phyloP scores from a whole-genome alignment of 2,888 invertebrate genomes.

The Zygothrica quintamaculata region DNA sequence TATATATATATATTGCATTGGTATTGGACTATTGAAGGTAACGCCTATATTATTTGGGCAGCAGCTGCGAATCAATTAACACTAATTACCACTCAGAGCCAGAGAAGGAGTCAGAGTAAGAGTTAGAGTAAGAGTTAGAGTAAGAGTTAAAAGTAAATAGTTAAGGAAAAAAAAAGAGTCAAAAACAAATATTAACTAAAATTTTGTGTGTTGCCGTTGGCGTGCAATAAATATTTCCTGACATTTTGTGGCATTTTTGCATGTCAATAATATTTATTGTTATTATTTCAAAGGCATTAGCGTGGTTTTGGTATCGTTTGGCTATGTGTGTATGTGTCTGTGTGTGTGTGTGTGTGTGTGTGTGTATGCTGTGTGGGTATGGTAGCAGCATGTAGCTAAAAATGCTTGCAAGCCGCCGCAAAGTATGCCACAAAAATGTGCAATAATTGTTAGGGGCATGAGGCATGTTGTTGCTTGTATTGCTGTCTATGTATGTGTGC shows the following conservation, averaged over 20 bases:
- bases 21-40: background rate
- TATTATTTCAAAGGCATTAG: constrained; percentile 67
- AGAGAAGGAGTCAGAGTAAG: no score
- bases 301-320: constrained; percentile 14
- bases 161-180: background rate
- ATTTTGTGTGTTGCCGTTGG: constrained; percentile 21
- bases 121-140: no score
- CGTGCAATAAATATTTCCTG: constrained; percentile 66
- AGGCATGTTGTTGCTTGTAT: background rate
- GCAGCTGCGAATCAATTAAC: constrained; percentile 55
- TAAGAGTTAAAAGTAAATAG: constrained; percentile 12
- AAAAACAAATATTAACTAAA: constrained; percentile 52
- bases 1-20: background rate
- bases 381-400: constrained; percentile 4
- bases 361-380: background rate
- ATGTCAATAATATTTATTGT: constrained; percentile 74
- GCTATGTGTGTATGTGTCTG: background rate
- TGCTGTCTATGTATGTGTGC: background rate
- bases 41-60: constrained; percentile 34
- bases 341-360: no score
- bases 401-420: constrained; percentile 49
- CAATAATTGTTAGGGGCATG: constrained; percentile 50
- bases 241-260: constrained; percentile 69
- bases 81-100: constrained; percentile 37
- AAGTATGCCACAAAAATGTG: constrained; percentile 63